Base-by-base conservation (phyloP, 1,140 invertebrate species). In the Calephelis virginiensis region DNA sequence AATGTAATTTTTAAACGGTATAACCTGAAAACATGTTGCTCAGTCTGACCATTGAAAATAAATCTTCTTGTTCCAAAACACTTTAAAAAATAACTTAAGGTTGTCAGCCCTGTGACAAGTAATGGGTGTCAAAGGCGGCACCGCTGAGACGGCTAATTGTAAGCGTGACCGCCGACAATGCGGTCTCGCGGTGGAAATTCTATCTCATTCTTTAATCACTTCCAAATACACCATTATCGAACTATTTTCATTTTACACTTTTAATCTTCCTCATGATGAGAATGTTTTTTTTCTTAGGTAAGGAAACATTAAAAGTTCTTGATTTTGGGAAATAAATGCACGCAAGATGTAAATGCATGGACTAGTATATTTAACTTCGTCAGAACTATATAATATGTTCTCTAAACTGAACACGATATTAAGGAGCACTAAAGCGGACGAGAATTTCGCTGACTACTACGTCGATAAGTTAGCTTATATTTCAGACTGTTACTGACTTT, bases 91-190 rank as follows among this genome's bases (percentile, higher is more conserved):
- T 49, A 49, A 37, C 37, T 14, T n/a, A 12, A 47, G 8, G 10
- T 0, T 17, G 12, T 7, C 68, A 73, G n/a, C 71, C 71, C 71
- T 73, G 37, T 40, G 17, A 61, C 37, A 61, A 48, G 64, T 45
- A 8, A 6, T 12, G 50, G 56, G 64, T 66, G 69, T 69, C 61
- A 66, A 56, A 45, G 50, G 63, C 48, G 66, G 46, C 46, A 66
- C 66, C 64, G 50, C 50, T 63, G 56, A 69, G 67, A 67, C 63
- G 66, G 65, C 65, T 71, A 74, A 74, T 71, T 74, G 70, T 68
- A 69, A 68, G 66, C 65, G 73, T 65, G 69, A 71, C 72, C 69
- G 72, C 72, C 72, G 72, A 71, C 69, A 66, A 67, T 65, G 68
- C 53, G 43, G 37, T 14, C 67, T 61, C 68, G 72, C 69, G 63